phyloP scores from a whole-genome alignment of 2,888 invertebrate genomes.

The Gymnosoma rotundatum region DNA sequence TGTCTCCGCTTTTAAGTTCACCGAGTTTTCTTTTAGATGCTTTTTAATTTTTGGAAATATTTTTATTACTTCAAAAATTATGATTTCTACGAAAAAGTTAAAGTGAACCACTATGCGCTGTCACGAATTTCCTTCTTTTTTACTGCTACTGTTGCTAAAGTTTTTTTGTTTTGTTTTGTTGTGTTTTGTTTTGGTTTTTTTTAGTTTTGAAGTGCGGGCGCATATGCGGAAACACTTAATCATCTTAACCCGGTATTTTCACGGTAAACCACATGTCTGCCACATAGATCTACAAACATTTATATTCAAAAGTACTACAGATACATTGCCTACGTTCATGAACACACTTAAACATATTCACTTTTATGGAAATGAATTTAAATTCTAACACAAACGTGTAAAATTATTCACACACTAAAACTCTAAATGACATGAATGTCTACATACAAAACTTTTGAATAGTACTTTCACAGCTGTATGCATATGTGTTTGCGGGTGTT shows the following conservation, averaged over 20 bases:
- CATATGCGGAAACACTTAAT: constrained; percentile 71
- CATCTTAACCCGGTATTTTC: constrained; percentile 71
- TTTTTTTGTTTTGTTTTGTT: constrained; percentile 53
- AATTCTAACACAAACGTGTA: constrained; percentile 66
- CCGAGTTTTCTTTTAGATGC: too few species aligned
- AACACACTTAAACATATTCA: background rate
- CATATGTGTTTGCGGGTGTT: background rate
- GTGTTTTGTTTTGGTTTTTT: constrained; percentile 43
- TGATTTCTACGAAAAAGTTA: too few species aligned
- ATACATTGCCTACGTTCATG: constrained; percentile 32
- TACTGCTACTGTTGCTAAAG: constrained; percentile 29
- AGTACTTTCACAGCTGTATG: background rate
- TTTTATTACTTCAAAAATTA: too few species aligned
- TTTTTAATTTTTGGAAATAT: too few species aligned
- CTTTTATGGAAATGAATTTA: constrained; percentile 54
- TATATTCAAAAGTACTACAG: constrained; percentile 55
- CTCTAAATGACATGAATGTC: background rate
- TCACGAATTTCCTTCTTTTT: background rate
- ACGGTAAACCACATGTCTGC: constrained; percentile 71
- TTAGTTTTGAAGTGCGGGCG: constrained; percentile 72
- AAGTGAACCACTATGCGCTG: too few species aligned
- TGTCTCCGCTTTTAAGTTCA: too few species aligned
- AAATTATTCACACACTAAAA: constrained; percentile 54
- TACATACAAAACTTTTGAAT: constrained; percentile 7
- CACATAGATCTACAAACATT: constrained; percentile 68